phyloP scores from a whole-genome alignment of 2,113 vertebrate species.

The Notechis scutatus region DNA sequence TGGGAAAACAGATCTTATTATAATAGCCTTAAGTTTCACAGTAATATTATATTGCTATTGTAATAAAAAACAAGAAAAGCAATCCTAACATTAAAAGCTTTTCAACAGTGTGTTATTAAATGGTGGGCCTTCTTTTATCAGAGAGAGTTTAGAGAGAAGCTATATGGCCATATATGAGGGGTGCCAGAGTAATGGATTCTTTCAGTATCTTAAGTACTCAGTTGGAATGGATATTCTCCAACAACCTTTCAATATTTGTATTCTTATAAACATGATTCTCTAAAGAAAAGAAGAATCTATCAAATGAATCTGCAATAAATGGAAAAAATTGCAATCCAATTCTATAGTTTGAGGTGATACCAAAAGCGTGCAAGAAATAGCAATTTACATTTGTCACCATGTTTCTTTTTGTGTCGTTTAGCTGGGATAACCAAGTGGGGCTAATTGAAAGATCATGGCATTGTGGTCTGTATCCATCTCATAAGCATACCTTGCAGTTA shows the following conservation, averaged over 20 bases:
- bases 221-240: not conserved
- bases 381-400: not conserved
- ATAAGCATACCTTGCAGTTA: not conserved
- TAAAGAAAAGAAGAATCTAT: not conserved
- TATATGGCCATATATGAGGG: not conserved
- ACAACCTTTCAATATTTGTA: not conserved
- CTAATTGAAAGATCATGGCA: not conserved
- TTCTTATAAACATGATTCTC: not conserved
- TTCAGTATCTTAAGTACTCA: not conserved
- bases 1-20: not conserved
- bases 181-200: not conserved
- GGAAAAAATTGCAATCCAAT: not conserved
- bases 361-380: not conserved
- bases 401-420: not conserved
- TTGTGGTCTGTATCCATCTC: not conserved
- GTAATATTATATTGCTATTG: not conserved
- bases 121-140: not conserved
- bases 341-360: not conserved
- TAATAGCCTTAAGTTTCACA: not conserved
- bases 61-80: not conserved
- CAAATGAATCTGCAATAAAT: not conserved
- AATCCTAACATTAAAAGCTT: not conserved
- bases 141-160: not conserved
- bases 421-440: not conserved
- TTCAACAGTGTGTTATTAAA: not conserved